These are phyloP conservation scores for Desmodus rotundus DNA, from an alignment of 2,113 vertebrate genomes.

Conservation along the genomic window DNA sequence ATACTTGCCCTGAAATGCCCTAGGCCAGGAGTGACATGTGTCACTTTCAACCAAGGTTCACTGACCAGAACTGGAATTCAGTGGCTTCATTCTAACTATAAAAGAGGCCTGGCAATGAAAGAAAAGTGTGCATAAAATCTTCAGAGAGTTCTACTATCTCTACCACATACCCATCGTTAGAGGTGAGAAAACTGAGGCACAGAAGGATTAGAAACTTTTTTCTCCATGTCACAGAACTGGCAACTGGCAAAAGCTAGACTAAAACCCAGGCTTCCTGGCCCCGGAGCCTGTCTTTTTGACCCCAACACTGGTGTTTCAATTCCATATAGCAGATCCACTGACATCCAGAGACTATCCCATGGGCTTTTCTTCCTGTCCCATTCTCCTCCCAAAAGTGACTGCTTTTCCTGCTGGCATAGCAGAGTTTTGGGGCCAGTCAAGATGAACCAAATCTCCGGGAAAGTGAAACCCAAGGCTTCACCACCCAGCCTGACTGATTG, in stretches of 20 bases:
- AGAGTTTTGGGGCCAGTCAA: neutral
- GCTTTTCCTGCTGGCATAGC: neutral
- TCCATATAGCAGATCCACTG: neutral
- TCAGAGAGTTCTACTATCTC: neutral
- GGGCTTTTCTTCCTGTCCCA: neutral
- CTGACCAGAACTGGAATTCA: neutral
- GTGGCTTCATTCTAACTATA: neutral
- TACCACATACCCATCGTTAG: neutral
- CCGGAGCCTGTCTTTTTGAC: neutral
- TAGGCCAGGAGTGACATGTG: neutral
- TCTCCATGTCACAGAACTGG: neutral
- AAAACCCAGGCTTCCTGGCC: neutral
- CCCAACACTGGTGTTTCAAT: neutral
- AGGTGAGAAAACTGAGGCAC: neutral
- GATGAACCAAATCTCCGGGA: constrained; percentile 97
- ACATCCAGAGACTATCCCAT: neutral
- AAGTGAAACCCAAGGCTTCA: constrained; percentile 89
- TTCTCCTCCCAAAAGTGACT: neutral
- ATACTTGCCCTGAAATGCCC: neutral
- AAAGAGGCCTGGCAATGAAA: neutral
- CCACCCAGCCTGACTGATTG: constrained; percentile 95
- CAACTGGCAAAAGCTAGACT: neutral
- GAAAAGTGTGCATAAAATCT: neutral
- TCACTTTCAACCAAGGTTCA: neutral
- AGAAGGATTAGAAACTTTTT: neutral